Evolutionary conservation across 2,888 invertebrate genomes (phyloP).

Genomic region (Andrena bicolor): DNA sequence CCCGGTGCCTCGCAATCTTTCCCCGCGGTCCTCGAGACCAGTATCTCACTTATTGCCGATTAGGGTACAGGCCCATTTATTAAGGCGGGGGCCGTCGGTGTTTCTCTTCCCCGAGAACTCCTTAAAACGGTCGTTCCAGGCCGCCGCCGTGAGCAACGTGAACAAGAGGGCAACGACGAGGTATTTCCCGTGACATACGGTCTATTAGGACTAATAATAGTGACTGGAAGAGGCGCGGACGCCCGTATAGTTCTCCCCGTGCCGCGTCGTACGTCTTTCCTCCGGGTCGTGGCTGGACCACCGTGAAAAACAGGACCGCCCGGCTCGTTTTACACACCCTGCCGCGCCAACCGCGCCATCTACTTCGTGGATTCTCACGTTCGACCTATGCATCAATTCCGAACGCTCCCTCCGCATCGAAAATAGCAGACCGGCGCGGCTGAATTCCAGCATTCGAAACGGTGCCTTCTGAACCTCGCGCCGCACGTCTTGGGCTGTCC

Average conservation of each 20-base stretch:
- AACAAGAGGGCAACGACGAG: conserved; percentile 31
- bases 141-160: conserved; percentile 17
- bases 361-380: conserved; percentile 30
- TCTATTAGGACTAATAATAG: conserved; percentile 84
- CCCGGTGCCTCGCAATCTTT: background rate
- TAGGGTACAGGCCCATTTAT: conserved; percentile 19
- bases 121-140: conserved; percentile 18
- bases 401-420: background rate
- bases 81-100: background rate
- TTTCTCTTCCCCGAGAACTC: conserved; percentile 24
- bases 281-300: conserved; percentile 44
- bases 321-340: conserved; percentile 27
- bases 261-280: conserved; percentile 44
- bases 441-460: background rate
- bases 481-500: background rate
- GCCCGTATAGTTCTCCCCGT: conserved; percentile 47
- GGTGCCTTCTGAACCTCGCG: background rate
- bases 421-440: background rate
- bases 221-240: conserved; percentile 56
- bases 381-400: conserved; percentile 23
- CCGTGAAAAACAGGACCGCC: conserved; percentile 44
- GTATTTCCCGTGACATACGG: conserved; percentile 78
- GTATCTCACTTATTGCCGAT: conserved; percentile 20
- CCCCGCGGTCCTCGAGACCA: background rate
- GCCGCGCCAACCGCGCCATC: background rate